A percentile compares a stretch with the other conserved stretches of the same genome.
Conservation (phyloP, 2,888 invertebrate species). For the Trichogramma dendrolimi region DNA sequence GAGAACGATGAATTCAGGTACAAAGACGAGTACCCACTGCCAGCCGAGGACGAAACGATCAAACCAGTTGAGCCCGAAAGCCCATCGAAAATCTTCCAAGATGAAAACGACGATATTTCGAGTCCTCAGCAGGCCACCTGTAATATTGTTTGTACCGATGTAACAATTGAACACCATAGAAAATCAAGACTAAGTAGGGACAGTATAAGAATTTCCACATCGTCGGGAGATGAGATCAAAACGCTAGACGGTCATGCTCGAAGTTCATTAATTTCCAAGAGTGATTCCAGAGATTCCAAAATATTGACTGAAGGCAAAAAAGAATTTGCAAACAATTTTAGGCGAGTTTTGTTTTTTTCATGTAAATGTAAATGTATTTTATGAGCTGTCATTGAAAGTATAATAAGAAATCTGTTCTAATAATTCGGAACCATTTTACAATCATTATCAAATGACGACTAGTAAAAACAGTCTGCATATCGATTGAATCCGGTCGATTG, state of each 20-base stretch:
- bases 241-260: conserved; percentile 35
- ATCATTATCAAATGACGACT: no score
- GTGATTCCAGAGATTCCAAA: conserved; percentile 40
- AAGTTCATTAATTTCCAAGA: conserved; percentile 39
- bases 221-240: conserved; percentile 31
- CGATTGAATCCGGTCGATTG: no score
- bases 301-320: conserved; percentile 22
- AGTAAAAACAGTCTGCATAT: no score
- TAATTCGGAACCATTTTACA: no score
- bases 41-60: conserved; percentile 45
- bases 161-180: conserved; percentile 45
- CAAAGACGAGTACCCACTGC: conserved; percentile 38
- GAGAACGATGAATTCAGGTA: conserved; percentile 35
- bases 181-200: conserved; percentile 22
- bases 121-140: conserved; percentile 33
- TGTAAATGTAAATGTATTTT: no score
- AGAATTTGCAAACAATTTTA: conserved; percentile 4
- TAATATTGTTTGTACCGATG: conserved; percentile 44
- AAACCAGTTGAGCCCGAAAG: conserved; percentile 45
- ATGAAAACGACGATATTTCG: conserved; percentile 37
- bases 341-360: conserved; percentile 10
- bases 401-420: no score
- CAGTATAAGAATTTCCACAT: conserved; percentile 21
- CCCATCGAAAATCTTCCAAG: conserved; percentile 37
- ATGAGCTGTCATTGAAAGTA: no score